Evolutionary conservation across 2,797 vertebrate genomes (phyloP), one percentile per base, ranked within the genome.

Genomic region (Darevskia nairensis): DNA sequence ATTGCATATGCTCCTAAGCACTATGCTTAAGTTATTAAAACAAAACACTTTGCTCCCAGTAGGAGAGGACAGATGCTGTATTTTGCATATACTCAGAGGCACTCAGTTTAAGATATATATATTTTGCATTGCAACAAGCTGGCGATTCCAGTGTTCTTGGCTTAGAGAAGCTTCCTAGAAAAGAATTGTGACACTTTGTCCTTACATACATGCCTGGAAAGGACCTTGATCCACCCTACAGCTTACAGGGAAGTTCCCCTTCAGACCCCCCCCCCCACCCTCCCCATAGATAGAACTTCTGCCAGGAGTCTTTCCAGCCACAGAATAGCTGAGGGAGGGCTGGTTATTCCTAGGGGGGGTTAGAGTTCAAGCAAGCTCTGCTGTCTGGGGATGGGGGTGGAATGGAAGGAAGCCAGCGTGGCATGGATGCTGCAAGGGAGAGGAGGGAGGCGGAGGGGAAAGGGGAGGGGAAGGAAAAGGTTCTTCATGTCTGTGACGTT

Each of bases 401-500:
- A 55, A 55, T 55, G 50, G 50, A 55, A 55, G 74, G 32, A 83
- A 79, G 75, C 81, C 75, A 79, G 75, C 35, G 25, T 89, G 83
- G 44, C 59, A 46, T 55, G 44, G 76, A 84, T 71, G 41, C 13
- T 10, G 76, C n/a, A 6, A 17, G 19, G 32, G n/a, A 32, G 69
- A 25, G 6, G 66, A 39, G 4, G 27, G 84, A 4, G 41, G 64
- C 1, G 50, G 41, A 3, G 46, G 44, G 41, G 4, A 41, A 41
- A 41, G 55, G 15, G 78, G 71, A 76, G 59, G 75, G 44, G 83
- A 77, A 68, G 84, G 83, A 15, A 61, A 82, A 82, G 27, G 71
- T 46, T 84, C 41, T 84, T 77, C 86, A 41, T 76, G 71, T 55
- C 79, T 89, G 71, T 89, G 88, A 89, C 84, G 84, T 86, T 86